Evolutionary conservation across 2,797 vertebrate species (phyloP).

Genomic region (Diplodus sargus): DNA sequence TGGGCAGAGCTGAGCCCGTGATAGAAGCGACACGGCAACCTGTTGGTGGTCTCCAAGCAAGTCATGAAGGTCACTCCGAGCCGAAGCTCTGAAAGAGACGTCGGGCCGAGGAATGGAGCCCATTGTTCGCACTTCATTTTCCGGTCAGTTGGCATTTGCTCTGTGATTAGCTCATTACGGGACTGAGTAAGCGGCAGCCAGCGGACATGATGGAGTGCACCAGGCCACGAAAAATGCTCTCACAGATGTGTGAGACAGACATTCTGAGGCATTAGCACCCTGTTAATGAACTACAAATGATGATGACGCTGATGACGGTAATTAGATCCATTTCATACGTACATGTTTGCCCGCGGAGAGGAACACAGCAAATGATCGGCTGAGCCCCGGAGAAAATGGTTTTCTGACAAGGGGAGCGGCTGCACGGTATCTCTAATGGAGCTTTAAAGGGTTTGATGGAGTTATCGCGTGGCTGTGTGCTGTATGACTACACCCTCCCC

Average conservation of each 20-base stretch:
- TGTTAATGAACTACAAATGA: slow-evolving; percentile 69
- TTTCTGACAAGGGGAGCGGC: slow-evolving; percentile 46
- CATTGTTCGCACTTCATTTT: slow-evolving; percentile 61
- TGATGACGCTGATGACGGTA: slow-evolving; percentile 59
- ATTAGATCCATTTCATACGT: slow-evolving; percentile 64
- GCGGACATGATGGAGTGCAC: slow-evolving; percentile 34
- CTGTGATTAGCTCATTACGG: slow-evolving; percentile 61
- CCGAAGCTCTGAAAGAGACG: slow-evolving; percentile 9
- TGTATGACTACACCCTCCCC: background rate
- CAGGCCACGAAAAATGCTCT: slow-evolving; percentile 15
- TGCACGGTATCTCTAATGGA: slow-evolving; percentile 5
- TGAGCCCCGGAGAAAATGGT: slow-evolving; percentile 36
- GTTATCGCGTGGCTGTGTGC: slow-evolving; percentile 3
- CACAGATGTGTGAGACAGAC: slow-evolving; percentile 58
- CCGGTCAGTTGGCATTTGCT: slow-evolving; percentile 65
- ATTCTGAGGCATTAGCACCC: slow-evolving; percentile 55
- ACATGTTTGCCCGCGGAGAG: slow-evolving; percentile 54
- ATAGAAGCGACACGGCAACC: slow-evolving; percentile 26
- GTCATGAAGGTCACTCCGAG: slow-evolving; percentile 44
- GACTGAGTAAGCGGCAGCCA: slow-evolving; percentile 31
- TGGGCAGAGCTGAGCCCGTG: slow-evolving; percentile 33
- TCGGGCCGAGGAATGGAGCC: background rate
- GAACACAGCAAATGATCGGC: slow-evolving; percentile 54
- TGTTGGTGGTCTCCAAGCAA: slow-evolving; percentile 21
- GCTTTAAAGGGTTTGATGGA: slow-evolving; percentile 24